Evolutionary conservation across 1,140 invertebrate genomes (phyloP), one percentile per base, ranked within the genome.

Genomic region (Drosophila ironensis): DNA sequence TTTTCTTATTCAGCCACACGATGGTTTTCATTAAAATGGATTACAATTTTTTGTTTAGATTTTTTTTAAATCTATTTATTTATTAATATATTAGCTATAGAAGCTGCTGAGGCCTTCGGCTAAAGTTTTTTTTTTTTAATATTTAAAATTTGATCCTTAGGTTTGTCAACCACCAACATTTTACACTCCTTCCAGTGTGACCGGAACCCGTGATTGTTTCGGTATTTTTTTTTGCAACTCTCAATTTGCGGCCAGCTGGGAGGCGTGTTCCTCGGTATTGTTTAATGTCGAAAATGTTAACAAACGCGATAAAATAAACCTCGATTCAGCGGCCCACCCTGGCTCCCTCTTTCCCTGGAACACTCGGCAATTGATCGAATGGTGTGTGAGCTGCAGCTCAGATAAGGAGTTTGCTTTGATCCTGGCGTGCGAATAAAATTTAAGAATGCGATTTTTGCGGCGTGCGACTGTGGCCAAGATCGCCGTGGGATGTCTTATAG

Each of bases 391-490:
- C n/a, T 47, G 8, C 19, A 63, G 41, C 14, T 38, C n/a, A n/a
- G n/a, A n/a, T n/a, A n/a, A n/a, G n/a, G n/a, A n/a, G n/a, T n/a
- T n/a, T n/a, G n/a, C n/a, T n/a, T n/a, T n/a, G n/a, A n/a, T n/a
- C n/a, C n/a, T n/a, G n/a, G n/a, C n/a, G n/a, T n/a, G n/a, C n/a
- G n/a, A n/a, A n/a, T 17, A 63, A 38, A 48, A 48, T 1, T 60
- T 59, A 4, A 70, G 40, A 24, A 72, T 72, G 69, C 57, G 69
- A 3, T 30, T 72, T 2, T 22, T 72, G 12, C 68, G 69, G 0
- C 57, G 69, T 5, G 69, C 68, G 14, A 54, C 24, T 9, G 68
- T 64, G 7, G 57, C 53, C 19, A 72, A 72, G 22, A 56, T 72
- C 17, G 30, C 12, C 0, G 2, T 71, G 0, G 47, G 16, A 11